Evolutionary conservation across 2,888 invertebrate genomes (phyloP).

Genomic region (Epirrita christyi): DNA sequence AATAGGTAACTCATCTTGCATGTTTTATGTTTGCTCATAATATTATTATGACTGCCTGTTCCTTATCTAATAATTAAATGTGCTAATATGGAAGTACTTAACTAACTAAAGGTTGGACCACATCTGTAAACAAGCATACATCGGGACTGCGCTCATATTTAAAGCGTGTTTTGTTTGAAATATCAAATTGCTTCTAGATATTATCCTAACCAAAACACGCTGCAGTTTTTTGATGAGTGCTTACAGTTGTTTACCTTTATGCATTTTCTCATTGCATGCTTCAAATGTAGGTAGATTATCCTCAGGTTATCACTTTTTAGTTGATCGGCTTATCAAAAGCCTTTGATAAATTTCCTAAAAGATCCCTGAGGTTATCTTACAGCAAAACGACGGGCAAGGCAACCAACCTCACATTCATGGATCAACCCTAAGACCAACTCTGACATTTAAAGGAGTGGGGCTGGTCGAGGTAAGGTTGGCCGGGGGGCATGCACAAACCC

Average conservation of each 20-base stretch:
- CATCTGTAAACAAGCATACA: no score
- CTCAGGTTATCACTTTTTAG: constrained; percentile 7
- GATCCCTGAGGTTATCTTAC: constrained; percentile 20
- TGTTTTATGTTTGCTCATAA: constrained; percentile 2
- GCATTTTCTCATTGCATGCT: constrained; percentile 10
- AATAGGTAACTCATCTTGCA: constrained; percentile 6
- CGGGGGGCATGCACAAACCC: constrained; percentile 18
- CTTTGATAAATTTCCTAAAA: constrained; percentile 14
- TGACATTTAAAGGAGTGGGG: constrained; percentile 24
- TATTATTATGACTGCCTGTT: constrained; percentile 8
- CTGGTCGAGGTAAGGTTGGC: constrained; percentile 23
- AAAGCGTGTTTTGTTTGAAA: no score
- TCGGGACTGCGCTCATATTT: no score
- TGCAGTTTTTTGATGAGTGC: no score
- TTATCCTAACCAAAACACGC: no score
- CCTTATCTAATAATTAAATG: constrained; percentile 5
- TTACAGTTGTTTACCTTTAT: no score
- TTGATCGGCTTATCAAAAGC: constrained; percentile 12
- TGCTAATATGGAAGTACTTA: constrained; percentile 4
- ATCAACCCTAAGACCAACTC: constrained; percentile 11
- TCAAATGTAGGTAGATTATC: constrained; percentile 11
- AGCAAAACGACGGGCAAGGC: constrained; percentile 12
- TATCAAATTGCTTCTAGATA: no score
- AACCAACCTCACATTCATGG: constrained; percentile 12
- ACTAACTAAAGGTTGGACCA: neutral